Evolutionary conservation across 2,113 vertebrate genomes (phyloP).

Genomic region (Semicossyphus pulcher): DNA sequence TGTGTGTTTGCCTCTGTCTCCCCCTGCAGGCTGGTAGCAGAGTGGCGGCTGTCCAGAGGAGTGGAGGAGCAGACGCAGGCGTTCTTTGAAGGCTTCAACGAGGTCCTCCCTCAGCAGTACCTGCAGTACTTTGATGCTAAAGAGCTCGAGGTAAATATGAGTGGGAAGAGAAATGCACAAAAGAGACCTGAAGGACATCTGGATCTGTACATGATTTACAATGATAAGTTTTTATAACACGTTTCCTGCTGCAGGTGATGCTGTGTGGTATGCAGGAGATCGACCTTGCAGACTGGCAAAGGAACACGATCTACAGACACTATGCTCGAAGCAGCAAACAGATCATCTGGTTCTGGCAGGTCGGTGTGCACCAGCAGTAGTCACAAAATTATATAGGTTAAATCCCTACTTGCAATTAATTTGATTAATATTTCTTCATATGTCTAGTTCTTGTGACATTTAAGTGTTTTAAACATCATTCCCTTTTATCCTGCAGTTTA

Average conservation of each 20-base stretch:
- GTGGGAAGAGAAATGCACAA: neutral
- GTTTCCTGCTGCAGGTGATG: constrained; percentile 87
- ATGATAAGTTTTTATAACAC: no score
- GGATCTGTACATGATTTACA: no score
- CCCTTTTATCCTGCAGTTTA: constrained; percentile 83
- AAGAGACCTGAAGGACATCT: neutral
- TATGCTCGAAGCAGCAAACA: constrained; percentile 96
- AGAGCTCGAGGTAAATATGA: constrained; percentile 90
- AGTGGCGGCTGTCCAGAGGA: constrained; percentile 96
- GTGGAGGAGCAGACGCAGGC: constrained; percentile 98
- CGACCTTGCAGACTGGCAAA: constrained; percentile 96
- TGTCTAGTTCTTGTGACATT: neutral
- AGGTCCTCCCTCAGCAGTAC: constrained; percentile 98
- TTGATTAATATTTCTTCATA: no score
- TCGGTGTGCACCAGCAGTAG: constrained; percentile 54
- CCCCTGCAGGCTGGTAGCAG: constrained; percentile 90
- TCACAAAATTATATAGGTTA: no score
- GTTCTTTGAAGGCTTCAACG: constrained; percentile 98
- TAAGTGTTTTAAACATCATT: neutral
- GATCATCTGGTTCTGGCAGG: constrained; percentile 99
- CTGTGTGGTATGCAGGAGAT: constrained; percentile 99
- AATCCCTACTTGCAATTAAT: no score
- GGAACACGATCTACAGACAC: constrained; percentile 95
- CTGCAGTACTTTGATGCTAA: constrained; percentile 99
- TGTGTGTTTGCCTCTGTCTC: neutral